phyloP scores from a whole-genome alignment of 2,888 invertebrate genomes.

The Microctonus brassicae region DNA sequence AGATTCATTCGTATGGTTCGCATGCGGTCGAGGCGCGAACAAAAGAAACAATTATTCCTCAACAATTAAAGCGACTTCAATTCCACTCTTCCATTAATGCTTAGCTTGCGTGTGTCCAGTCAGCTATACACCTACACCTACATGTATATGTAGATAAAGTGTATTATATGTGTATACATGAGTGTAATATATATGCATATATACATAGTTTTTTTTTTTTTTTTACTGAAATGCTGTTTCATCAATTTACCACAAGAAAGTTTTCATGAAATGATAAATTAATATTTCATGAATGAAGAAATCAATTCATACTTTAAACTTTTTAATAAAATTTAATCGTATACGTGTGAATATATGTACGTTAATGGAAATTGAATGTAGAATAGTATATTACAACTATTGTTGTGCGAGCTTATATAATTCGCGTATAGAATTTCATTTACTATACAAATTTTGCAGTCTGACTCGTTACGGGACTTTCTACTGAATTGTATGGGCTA shows the following conservation, averaged over 20 bases:
- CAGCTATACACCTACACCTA: neutral
- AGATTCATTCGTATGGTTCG: constrained; percentile 30
- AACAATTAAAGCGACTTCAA: constrained; percentile 38
- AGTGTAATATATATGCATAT: too few relatives aligned
- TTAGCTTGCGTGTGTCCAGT: constrained; percentile 7
- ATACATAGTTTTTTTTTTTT: too few relatives aligned
- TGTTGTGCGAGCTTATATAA: neutral
- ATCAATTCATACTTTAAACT: neutral
- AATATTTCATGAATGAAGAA: neutral
- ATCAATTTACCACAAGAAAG: neutral
- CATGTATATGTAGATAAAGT: neutral
- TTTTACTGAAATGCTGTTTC: neutral
- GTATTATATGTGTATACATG: too few relatives aligned
- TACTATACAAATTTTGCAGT: neutral
- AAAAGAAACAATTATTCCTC: constrained; percentile 41
- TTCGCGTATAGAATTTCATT: neutral
- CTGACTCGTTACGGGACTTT: neutral
- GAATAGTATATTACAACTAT: neutral
- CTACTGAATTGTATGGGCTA: neutral
- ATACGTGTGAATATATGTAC: neutral
- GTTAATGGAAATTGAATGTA: neutral
- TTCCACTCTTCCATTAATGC: constrained; percentile 27
- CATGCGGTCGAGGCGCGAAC: constrained; percentile 13
- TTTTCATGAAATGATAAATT: too few relatives aligned
- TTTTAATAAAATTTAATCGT: too few relatives aligned